phyloP scores from a whole-genome alignment of 2,888 invertebrate species.

The Antheraea yamamai region DNA sequence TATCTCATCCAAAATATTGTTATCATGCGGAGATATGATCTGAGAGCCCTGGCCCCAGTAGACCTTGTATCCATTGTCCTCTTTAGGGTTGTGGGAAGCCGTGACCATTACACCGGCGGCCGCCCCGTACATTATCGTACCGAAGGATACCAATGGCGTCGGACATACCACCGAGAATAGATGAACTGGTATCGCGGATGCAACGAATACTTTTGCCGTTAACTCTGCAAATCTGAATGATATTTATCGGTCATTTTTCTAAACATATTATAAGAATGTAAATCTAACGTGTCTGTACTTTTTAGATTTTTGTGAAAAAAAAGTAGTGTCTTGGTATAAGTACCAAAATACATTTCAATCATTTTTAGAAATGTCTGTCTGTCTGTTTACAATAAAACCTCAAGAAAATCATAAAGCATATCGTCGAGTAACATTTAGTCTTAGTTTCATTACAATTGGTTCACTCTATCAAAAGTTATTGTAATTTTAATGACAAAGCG shows the following conservation, averaged over 20 bases:
- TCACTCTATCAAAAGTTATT: no score
- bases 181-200: slow-evolving; percentile 88
- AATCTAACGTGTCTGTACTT: no score
- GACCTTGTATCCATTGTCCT: slow-evolving; percentile 98
- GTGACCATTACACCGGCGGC: slow-evolving; percentile 96
- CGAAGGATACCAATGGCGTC: slow-evolving; percentile 97
- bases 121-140: slow-evolving; percentile 87
- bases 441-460: no score
- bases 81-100: slow-evolving; percentile 97
- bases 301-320: no score
- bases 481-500: no score
- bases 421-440: no score
- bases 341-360: no score
- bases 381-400: no score
- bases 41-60: slow-evolving; percentile 98
- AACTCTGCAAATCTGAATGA: slow-evolving; percentile 91
- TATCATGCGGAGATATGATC: slow-evolving; percentile 96
- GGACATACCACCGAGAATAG: slow-evolving; percentile 91
- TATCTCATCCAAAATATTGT: slow-evolving; percentile 91
- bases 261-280: no score
- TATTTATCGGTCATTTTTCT: not conserved
- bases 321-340: no score
- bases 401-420: no score
- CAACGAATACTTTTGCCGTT: slow-evolving; percentile 91
- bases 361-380: no score